Evolutionary conservation across 2,797 vertebrate species (phyloP), one percentile per base, ranked within the genome.

Genomic region (Myripristis murdjan): DNA sequence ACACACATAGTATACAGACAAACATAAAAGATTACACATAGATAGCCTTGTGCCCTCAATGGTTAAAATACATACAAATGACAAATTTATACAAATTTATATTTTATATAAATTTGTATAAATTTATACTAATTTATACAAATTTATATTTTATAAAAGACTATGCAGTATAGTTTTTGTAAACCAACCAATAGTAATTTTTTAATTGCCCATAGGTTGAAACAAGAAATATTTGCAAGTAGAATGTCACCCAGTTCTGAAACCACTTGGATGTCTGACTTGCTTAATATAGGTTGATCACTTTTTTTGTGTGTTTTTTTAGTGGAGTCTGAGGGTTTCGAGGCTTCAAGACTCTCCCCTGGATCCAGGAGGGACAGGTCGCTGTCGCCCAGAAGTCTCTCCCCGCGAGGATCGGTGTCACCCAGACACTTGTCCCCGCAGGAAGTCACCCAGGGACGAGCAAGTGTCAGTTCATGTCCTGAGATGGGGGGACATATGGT

Each of bases 401-500:
- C 74, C 4, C 76, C 82, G 0, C 11, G 62, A 15, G 1, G 16
- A 5, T 60, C 76, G 1, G 55, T 22, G 12, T 46, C 44, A 8
- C 60, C 66, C 31, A 74, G 85, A 53, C 88, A 84, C 52, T 51
- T 60, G 0, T 92, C 89, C 2, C 83, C 84, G 57, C 53, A 22
- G 2, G 20, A 14, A 15, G 0, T 46, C 12, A 56, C 20, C 7
- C 74, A 67, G 57, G 77, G 84, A 0, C 82, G 74, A 6, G 51
- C 55, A 0, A 95, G 93, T 53, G 24, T 92, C 58, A 92, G 77
- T 28, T 94, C 93, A 68, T 91, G 86, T 47, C 91, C 94, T 51
- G 94, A 95, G 14, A 95, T 95, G 93, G 93, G 90, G 22, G 91
- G 91, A 62, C 85, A 90, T 52, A 89, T 56, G 80, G 93, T 95